Conservation (phyloP, 2,888 invertebrate species). For the Sicus ferrugineus region DNA sequence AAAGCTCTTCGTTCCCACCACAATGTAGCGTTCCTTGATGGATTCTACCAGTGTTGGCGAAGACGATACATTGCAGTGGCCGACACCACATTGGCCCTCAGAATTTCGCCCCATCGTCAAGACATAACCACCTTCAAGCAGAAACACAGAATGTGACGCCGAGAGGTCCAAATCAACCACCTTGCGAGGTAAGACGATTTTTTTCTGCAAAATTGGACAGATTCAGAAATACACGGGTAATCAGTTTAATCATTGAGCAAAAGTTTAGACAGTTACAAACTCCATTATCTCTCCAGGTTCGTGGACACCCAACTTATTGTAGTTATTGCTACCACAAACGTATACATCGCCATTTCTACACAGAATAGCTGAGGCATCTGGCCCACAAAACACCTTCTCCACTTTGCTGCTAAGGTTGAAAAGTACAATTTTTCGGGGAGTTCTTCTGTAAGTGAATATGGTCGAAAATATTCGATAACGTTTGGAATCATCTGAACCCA, state of each 20-base stretch:
- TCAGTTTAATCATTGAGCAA: neutral
- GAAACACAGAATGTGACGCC: constrained; percentile 69
- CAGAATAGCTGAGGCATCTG: constrained; percentile 70
- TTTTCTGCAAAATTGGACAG: constrained; percentile 51
- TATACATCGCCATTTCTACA: constrained; percentile 70
- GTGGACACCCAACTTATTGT: constrained; percentile 72
- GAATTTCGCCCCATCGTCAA: constrained; percentile 73
- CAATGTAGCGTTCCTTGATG: constrained; percentile 58
- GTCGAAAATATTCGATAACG: neutral
- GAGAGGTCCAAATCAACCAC: constrained; percentile 71
- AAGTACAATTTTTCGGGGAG: constrained; percentile 56
- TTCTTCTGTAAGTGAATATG: constrained; percentile 46
- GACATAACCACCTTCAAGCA: constrained; percentile 72
- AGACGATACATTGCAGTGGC: constrained; percentile 55
- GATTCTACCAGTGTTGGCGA: constrained; percentile 57
- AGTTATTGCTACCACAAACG: constrained; percentile 71
- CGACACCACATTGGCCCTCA: constrained; percentile 71
- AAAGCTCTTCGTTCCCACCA: constrained; percentile 49
- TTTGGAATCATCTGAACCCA: constrained; percentile 32
- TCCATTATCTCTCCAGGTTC: constrained; percentile 56
- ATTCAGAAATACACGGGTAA: neutral
- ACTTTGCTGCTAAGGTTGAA: constrained; percentile 65
- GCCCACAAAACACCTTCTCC: constrained; percentile 69
- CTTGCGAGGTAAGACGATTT: constrained; percentile 67
- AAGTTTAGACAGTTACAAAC: constrained; percentile 49